Percentiles rank a stretch among this genome's conserved stretches.
Conservation (phyloP, 2,113 vertebrate species). For the Amblyornis subalaris region DNA sequence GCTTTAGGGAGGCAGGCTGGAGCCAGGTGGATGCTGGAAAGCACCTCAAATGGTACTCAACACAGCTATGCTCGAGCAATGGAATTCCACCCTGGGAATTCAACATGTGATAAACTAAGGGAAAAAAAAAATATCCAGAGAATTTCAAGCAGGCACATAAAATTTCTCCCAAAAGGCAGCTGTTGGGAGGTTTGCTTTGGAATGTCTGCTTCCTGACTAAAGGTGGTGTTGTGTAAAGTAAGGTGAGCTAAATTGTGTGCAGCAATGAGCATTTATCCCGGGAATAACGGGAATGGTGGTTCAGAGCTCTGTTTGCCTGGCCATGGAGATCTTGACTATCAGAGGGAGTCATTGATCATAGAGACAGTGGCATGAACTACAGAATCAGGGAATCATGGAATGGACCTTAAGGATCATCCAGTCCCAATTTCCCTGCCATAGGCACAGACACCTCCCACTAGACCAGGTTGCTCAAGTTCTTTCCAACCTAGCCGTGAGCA, state of each 20-base stretch:
- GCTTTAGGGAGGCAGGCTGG: background rate
- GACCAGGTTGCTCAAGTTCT: background rate
- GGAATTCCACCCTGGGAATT: constrained; percentile 3
- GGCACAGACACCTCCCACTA: background rate
- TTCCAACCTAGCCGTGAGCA: background rate
- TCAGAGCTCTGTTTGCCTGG: background rate
- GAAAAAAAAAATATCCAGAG: background rate
- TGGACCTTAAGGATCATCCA: background rate
- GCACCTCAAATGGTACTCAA: background rate
- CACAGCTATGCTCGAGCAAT: background rate
- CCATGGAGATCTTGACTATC: fast-evolving
- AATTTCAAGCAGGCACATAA: background rate
- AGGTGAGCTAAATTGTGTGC: background rate
- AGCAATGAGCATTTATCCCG: background rate
- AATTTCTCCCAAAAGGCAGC: background rate
- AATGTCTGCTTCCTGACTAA: background rate
- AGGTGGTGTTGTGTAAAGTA: background rate
- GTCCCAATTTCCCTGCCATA: background rate
- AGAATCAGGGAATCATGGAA: background rate
- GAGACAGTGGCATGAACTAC: background rate
- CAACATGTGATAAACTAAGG: background rate
- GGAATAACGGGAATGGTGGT: background rate
- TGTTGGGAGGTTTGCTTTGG: background rate
- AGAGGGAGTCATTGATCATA: background rate
- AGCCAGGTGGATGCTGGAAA: background rate